These are phyloP conservation scores for Lutjanus erythropterus DNA, from an alignment of 2,113 vertebrate species.

Conservation along the genomic window DNA sequence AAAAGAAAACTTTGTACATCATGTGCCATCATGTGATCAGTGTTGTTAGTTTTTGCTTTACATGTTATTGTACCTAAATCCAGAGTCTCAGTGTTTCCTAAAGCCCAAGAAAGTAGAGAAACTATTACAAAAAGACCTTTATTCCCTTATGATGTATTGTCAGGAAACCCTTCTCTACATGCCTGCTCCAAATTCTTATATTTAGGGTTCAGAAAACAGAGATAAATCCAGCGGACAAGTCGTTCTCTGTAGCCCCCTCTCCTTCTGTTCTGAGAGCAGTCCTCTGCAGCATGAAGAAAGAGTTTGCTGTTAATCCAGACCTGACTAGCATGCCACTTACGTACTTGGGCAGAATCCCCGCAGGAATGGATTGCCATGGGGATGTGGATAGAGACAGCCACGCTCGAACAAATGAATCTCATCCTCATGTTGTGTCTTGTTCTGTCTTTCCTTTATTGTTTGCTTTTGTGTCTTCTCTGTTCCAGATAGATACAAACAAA, in stretches of 20 bases:
- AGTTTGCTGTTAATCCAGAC: constrained; percentile 61
- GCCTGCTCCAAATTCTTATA: neutral
- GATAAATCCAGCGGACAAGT: neutral
- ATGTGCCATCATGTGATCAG: constrained; percentile 1
- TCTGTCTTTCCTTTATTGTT: constrained; percentile 76
- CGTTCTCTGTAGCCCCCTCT: constrained; percentile 24
- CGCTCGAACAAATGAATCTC: constrained; percentile 60
- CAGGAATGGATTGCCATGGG: constrained; percentile 48
- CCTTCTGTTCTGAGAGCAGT: constrained; percentile 52
- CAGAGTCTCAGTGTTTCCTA: neutral
- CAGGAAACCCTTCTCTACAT: neutral
- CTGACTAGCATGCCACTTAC: constrained; percentile 76
- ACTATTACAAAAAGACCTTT: neutral
- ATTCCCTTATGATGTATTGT: neutral
- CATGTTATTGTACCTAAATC: neutral
- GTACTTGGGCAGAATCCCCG: constrained; percentile 31
- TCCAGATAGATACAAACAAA: constrained; percentile 97
- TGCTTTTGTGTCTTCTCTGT: constrained; percentile 88
- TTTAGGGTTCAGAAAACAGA: neutral
- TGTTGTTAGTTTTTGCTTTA: neutral
- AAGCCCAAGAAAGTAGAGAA: neutral
- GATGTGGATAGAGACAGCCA: constrained; percentile 40
- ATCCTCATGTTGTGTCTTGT: constrained; percentile 75
- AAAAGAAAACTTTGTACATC: neutral
- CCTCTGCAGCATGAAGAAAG: constrained; percentile 73